Evolutionary conservation across 1,140 invertebrate genomes (phyloP).

Genomic region (Cydia splendana): DNA sequence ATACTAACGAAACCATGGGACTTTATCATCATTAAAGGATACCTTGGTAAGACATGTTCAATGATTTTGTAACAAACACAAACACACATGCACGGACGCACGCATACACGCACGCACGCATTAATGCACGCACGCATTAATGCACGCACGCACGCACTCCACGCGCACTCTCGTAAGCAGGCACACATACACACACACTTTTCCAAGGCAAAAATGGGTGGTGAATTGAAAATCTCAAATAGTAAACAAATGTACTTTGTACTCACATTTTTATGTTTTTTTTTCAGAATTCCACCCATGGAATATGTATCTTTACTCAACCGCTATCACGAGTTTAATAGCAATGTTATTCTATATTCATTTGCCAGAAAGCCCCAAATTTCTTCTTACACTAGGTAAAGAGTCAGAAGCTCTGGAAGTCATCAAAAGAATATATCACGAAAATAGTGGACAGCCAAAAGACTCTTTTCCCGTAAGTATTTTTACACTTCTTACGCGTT

Average conservation of each 20-base stretch:
- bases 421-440: constrained; percentile 76
- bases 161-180: too few relatives aligned
- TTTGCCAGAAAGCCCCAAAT: constrained; percentile 84
- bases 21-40: constrained; percentile 47
- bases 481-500: neutral
- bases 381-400: constrained; percentile 80
- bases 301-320: constrained; percentile 62
- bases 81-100: too few relatives aligned
- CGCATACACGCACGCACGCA: too few relatives aligned
- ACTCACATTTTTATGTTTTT: neutral
- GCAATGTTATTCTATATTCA: constrained; percentile 50
- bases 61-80: neutral
- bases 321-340: constrained; percentile 57
- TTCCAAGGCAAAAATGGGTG: too few relatives aligned
- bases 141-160: too few relatives aligned
- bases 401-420: constrained; percentile 80
- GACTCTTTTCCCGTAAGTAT: constrained; percentile 55
- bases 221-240: too few relatives aligned
- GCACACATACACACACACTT: too few relatives aligned
- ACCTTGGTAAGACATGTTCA: constrained; percentile 49
- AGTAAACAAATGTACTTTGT: too few relatives aligned
- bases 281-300: constrained; percentile 57
- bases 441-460: constrained; percentile 76
- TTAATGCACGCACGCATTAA: too few relatives aligned
- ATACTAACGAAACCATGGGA: constrained; percentile 49